A percentile compares a stretch with the other conserved stretches of the same genome.
These are phyloP conservation scores for Lepas anatifera DNA, from an alignment of 2,888 invertebrate species.

Conservation along the genomic window DNA sequence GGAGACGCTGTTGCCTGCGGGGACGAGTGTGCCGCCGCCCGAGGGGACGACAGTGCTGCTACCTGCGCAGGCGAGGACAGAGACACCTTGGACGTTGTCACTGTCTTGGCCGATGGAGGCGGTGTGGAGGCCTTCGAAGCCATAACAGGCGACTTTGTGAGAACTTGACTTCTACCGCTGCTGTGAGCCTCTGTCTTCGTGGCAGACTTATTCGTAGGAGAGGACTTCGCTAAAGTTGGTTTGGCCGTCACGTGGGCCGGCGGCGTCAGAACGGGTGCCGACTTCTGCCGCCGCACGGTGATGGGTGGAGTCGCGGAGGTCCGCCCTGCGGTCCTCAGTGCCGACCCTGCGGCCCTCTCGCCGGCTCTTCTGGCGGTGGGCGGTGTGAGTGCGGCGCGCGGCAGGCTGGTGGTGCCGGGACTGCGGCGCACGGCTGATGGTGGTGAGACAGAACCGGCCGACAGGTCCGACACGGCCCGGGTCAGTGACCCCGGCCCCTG, in stretches of 20 bases:
- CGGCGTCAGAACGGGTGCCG: background rate
- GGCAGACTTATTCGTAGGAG: too few species aligned
- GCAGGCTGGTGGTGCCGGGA: background rate
- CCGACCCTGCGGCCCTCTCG: background rate
- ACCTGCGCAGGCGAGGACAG: background rate
- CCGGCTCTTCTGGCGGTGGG: background rate
- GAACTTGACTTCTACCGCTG: too few species aligned
- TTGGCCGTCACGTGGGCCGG: background rate
- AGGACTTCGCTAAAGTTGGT: too few species aligned
- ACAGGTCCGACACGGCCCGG: too few species aligned
- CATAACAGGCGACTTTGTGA: too few species aligned
- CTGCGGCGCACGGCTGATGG: background rate
- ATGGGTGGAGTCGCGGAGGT: background rate
- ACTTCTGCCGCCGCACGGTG: background rate
- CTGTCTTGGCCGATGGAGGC: background rate
- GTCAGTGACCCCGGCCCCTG: too few species aligned
- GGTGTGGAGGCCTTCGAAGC: background rate
- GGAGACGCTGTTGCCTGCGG: background rate
- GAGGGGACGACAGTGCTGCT: background rate
- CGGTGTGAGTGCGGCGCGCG: background rate
- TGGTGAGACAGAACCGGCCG: background rate
- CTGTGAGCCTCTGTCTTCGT: too few species aligned
- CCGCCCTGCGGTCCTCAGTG: background rate
- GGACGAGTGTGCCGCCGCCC: background rate
- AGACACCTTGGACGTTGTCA: too few species aligned